Base-by-base conservation (phyloP, 2,113 vertebrate genomes). In the Abramis brama region DNA sequence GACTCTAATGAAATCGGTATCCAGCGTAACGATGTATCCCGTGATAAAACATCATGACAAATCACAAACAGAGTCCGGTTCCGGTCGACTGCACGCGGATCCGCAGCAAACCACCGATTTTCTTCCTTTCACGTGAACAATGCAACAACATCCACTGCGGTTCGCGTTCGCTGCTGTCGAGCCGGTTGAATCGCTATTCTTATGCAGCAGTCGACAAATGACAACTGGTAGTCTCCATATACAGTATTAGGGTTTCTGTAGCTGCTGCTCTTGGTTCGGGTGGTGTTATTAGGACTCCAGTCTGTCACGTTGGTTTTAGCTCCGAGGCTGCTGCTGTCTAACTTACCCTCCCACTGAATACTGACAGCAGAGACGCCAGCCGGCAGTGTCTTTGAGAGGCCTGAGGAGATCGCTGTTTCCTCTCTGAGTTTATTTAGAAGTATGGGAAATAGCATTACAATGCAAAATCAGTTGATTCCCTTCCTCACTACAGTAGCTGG, bases 221-320 rank as follows among this genome's bases (percentile, higher is more conserved):
- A 6, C 62, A 52, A 13, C 47, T 45, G 12, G 30, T 66, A 39
- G 50, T 36, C 62, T 79, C 30, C 57, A 52, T 60, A 45, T 45
- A 47, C 75, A 64, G 33, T 23, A 39, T 47, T 64, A n/a, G 25
- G 62, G 50, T 73, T 36, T 43, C 11, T 77, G 36, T 25, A 3
- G 21, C 71, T 85, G 21, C 70, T 70, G 70, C 73, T 70, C 73
- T 59, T 47, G 21, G 66, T 45, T 86, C 70, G 79, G 76, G 27
- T 80, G 79, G 57, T 76, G 76, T 73, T 70, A 57, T 77, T 71
- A 36, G 55, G 50, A 76, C 79, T 87, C 81, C 74, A 82, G 89
- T 68, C 64, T 85, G 87, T 87, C 86, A 87, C 90, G 82, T 86
- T 87, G 82, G 86, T 71, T 83, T 60, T 64, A 85, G 83, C 59